phyloP scores from a whole-genome alignment of 1,140 invertebrate genomes.

The Pseudomyrmex cubaensis region DNA sequence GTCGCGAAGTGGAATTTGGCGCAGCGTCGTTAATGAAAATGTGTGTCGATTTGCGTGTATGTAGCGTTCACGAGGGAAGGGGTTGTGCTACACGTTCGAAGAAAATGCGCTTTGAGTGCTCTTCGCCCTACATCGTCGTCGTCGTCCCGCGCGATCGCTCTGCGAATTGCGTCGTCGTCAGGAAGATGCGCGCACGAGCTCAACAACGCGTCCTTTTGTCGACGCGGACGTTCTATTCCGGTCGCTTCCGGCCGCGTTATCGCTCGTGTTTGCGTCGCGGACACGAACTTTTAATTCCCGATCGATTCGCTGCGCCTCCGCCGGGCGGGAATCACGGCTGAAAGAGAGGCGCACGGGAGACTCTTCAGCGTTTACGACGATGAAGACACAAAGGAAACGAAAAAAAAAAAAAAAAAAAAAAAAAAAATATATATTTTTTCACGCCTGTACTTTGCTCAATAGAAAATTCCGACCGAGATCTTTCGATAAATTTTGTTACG shows the following conservation, averaged over 20 bases:
- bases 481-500: too few species aligned
- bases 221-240: conserved; percentile 19
- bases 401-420: not conserved
- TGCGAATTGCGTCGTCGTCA: conserved; percentile 58
- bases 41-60: not conserved
- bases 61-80: conserved; percentile 24
- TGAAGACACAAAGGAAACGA: not conserved
- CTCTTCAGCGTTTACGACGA: not conserved
- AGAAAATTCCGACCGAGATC: not conserved
- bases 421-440: not conserved
- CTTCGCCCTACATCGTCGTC: conserved; percentile 22
- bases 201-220: conserved; percentile 63
- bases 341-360: not conserved
- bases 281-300: conserved; percentile 46
- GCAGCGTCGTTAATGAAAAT: conserved; percentile 1
- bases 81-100: conserved; percentile 57
- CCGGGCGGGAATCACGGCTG: conserved; percentile 24
- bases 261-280: conserved; percentile 50
- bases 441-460: conserved; percentile 54
- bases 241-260: conserved; percentile 42
- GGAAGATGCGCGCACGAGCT: conserved; percentile 67
- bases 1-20: not conserved
- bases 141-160: conserved; percentile 18
- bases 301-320: conserved; percentile 26
- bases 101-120: conserved; percentile 66